Evolutionary conservation across 2,797 vertebrate genomes (phyloP).

Genomic region (Uromys caudimaculatus): DNA sequence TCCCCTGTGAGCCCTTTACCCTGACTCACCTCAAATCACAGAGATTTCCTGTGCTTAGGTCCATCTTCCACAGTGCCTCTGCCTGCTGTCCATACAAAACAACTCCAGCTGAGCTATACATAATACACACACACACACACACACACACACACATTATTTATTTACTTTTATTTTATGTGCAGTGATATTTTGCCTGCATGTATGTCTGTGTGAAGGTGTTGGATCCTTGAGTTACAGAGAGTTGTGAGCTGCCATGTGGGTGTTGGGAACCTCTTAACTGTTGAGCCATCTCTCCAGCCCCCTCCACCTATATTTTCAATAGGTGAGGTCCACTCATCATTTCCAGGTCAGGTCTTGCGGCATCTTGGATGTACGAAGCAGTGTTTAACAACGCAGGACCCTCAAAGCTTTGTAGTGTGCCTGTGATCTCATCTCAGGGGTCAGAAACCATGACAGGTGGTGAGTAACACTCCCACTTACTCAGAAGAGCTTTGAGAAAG

Average conservation of each 20-base stretch:
- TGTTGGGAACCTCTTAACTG: not conserved
- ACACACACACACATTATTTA: too few species aligned
- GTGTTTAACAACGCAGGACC: not conserved
- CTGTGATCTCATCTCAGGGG: conserved; percentile 28
- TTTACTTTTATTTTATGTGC: not conserved
- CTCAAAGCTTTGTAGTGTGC: not conserved
- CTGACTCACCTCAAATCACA: not conserved
- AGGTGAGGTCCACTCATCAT: not conserved
- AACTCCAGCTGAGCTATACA: not conserved
- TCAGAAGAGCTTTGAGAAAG: conserved; percentile 56
- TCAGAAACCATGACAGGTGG: conserved; percentile 51
- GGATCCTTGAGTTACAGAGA: not conserved
- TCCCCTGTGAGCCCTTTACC: not conserved
- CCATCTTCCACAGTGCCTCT: not conserved
- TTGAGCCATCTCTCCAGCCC: not conserved
- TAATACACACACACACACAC: not conserved
- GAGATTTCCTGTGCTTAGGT: not conserved
- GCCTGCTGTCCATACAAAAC: not conserved
- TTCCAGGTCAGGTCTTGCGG: conserved; percentile 12
- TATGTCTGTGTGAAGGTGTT: not conserved
- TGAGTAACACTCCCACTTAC: conserved; percentile 50
- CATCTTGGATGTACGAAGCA: not conserved
- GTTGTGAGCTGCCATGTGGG: not conserved
- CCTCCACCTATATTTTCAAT: not conserved
- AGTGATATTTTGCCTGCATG: not conserved